Evolutionary conservation across 2,888 invertebrate genomes (phyloP), one percentile per base, ranked within the genome.

Genomic region (Hydrotaea cyrtoneurina): DNA sequence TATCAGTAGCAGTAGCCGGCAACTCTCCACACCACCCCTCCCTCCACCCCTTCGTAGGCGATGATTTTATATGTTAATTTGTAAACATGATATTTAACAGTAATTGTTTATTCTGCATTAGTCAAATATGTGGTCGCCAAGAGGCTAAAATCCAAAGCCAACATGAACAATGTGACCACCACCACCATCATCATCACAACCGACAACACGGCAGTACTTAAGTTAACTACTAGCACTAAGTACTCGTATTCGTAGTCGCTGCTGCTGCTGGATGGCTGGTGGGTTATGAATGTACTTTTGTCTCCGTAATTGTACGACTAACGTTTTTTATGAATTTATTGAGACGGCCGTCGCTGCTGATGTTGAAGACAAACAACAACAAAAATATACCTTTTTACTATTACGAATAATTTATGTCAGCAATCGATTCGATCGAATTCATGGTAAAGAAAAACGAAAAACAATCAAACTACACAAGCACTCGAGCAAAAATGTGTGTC

Each of bases 21-120:
- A n/a, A n/a, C n/a, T n/a, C 13, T 31, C 39, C 10, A 31, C 31
- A 2, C 59, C 26, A 8, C 26, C 26, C 15, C 59, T 23, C 13
- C 57, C 57, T 23, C 57, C 23, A 57, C 21, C 36, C 21, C 57
- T 23, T 21, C 43, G 13, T 46, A 62, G 46, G 13, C 39, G 53
- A 15, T 75, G 19, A 31, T 53, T 57, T 53, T 66, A 55, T 46
- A 71, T 76, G 69, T 69, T 78, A 78, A 78, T 57, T 78, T 57
- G 69, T 71, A 57, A 78, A 78, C 57, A 26, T 69, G 50, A 78
- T 57, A 78, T 78, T 78, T 69, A 59, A 57, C 57, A 43, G n/a
- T 21, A 69, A 69, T 23, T 69, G 46, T 46, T 43, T 46, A 11
- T 69, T n/a, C 69, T 23, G 46, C 11, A 21, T 23, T 62, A 31